These are phyloP conservation scores for Mamestra brassicae DNA, from an alignment of 2,888 invertebrate species.

Conservation along the genomic window DNA sequence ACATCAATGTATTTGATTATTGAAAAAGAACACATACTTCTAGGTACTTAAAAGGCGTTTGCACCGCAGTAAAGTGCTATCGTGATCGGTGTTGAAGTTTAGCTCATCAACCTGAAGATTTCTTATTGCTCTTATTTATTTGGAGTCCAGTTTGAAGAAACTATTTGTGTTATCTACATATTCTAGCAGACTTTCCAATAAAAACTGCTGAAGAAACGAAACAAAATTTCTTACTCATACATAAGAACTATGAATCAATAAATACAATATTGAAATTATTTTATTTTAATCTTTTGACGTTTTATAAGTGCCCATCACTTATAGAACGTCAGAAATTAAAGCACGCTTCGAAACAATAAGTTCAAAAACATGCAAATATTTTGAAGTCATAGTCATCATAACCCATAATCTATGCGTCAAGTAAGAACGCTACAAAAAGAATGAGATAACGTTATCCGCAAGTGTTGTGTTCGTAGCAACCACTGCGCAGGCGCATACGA, in stretches of 20 bases:
- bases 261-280: too few relatives aligned
- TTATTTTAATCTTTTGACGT: too few relatives aligned
- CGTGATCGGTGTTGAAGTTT: constrained; percentile 1
- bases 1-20: not conserved
- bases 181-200: not conserved
- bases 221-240: not conserved
- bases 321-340: too few relatives aligned
- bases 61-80: constrained; percentile 1
- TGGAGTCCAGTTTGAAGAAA: not conserved
- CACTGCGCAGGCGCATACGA: constrained; percentile 48
- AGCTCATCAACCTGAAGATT: not conserved
- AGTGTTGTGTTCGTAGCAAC: constrained; percentile 24
- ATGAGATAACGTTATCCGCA: constrained; percentile 42
- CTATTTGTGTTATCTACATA: not conserved
- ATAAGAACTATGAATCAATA: not conserved
- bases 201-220: not conserved
- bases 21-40: not conserved
- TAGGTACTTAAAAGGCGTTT: constrained; percentile 8
- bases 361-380: not conserved
- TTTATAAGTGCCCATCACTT: too few relatives aligned
- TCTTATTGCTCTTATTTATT: not conserved
- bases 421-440: constrained; percentile 33
- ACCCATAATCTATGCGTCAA: not conserved
- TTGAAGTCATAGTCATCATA: not conserved
- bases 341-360: too few relatives aligned